Percentiles rank a stretch among this genome's conserved stretches.
Conservation (phyloP, 2,888 invertebrate genomes). For the Hyles lineata region DNA sequence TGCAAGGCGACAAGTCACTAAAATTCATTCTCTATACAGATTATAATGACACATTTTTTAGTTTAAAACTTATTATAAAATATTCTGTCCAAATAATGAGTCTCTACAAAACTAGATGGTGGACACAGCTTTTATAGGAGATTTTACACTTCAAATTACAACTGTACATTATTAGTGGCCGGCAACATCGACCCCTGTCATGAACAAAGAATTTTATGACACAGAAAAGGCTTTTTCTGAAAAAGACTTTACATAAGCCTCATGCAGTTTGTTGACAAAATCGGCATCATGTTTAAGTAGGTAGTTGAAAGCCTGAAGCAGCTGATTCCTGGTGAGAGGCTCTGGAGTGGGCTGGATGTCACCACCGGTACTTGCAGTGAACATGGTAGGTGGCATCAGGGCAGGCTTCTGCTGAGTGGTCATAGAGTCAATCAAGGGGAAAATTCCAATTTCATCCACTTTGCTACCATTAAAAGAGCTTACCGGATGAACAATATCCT, state of each 20-base stretch:
- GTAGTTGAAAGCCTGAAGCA: constrained; percentile 95
- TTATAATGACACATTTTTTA: constrained; percentile 73
- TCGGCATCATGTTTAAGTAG: constrained; percentile 94
- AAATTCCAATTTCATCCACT: constrained; percentile 65
- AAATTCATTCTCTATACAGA: constrained; percentile 78
- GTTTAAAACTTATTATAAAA: constrained; percentile 83
- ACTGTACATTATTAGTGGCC: constrained; percentile 74
- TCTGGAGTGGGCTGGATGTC: constrained; percentile 82
- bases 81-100: constrained; percentile 74
- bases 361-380: constrained; percentile 86
- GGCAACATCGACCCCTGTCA: constrained; percentile 59
- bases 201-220: constrained; percentile 71
- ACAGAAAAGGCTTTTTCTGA: constrained; percentile 86
- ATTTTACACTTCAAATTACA: constrained; percentile 78
- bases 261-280: constrained; percentile 95
- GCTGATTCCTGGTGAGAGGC: constrained; percentile 94
- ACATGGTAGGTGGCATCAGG: constrained; percentile 94
- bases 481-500: constrained; percentile 70
- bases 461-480: constrained; percentile 68
- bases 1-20: constrained; percentile 62
- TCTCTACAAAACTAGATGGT: constrained; percentile 75
- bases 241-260: constrained; percentile 95
- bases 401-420: constrained; percentile 87
- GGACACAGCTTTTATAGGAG: constrained; percentile 74
- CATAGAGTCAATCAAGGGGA: constrained; percentile 63